These are phyloP conservation scores for Nothura maculosa DNA, from an alignment of 2,797 vertebrate species.

Conservation along the genomic window DNA sequence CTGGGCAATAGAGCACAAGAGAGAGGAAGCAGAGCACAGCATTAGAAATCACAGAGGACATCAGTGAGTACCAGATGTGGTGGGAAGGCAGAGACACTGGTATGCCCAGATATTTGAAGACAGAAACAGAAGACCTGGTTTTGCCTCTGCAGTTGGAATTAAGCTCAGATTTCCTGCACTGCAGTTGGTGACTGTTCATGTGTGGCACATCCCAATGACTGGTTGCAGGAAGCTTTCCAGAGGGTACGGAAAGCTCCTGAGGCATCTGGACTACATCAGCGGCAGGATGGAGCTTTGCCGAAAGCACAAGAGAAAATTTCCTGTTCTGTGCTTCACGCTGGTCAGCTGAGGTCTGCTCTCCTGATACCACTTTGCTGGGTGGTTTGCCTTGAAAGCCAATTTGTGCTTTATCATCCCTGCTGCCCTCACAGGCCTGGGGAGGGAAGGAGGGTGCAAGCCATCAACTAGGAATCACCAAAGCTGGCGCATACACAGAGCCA, in stretches of 20 bases:
- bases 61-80: not conserved
- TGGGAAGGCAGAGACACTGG: not conserved
- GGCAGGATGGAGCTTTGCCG: not conserved
- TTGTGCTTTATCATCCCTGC: not conserved
- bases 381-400: not conserved
- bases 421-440: not conserved
- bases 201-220: not conserved
- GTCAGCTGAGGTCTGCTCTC: not conserved
- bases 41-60: not conserved
- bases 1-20: not conserved
- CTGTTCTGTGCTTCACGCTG: not conserved
- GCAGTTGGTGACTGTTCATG: not conserved
- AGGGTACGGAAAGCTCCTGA: not conserved
- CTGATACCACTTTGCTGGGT: not conserved
- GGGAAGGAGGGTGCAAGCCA: not conserved
- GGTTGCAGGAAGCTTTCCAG: not conserved
- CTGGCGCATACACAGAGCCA: not conserved
- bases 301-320: not conserved
- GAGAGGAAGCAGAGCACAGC: not conserved
- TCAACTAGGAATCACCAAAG: not conserved
- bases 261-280: slow-evolving; percentile 7
- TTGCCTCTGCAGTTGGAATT: not conserved
- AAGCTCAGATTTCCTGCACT: not conserved
- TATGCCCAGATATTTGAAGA: not conserved
- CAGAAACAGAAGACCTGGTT: not conserved